These are phyloP conservation scores for Apteryx owenii DNA, from an alignment of 2,113 vertebrate species.

Conservation along the genomic window DNA sequence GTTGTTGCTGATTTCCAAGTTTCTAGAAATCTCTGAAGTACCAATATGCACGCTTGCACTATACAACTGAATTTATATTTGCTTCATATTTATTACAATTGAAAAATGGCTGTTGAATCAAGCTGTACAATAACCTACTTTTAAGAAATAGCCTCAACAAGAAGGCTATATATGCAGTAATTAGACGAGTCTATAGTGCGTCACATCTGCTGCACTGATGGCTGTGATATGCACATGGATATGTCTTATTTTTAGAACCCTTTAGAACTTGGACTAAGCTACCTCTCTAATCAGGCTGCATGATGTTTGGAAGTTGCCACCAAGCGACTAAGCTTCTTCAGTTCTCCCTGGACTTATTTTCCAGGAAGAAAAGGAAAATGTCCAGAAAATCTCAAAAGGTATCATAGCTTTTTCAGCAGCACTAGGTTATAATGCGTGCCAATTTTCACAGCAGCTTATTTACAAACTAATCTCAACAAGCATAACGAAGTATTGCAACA, in stretches of 20 bases:
- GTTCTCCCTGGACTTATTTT: not conserved
- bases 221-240: not conserved
- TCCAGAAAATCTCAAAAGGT: not conserved
- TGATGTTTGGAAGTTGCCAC: not conserved
- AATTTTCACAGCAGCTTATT: not conserved
- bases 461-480: not conserved
- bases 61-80: not conserved
- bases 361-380: not conserved
- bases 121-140: not conserved
- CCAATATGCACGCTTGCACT: not conserved
- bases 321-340: not conserved
- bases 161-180: not conserved
- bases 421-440: not conserved
- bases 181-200: not conserved
- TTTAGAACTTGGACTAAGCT: not conserved
- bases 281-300: not conserved
- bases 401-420: not conserved
- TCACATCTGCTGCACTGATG: not conserved
- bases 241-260: not conserved
- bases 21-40: not conserved
- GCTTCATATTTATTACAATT: not conserved
- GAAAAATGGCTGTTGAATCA: not conserved
- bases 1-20: not conserved
- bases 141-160: not conserved
- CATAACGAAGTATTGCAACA: not conserved